These are phyloP conservation scores for Noctua fimbriata DNA, from an alignment of 2,888 invertebrate genomes.

Conservation along the genomic window DNA sequence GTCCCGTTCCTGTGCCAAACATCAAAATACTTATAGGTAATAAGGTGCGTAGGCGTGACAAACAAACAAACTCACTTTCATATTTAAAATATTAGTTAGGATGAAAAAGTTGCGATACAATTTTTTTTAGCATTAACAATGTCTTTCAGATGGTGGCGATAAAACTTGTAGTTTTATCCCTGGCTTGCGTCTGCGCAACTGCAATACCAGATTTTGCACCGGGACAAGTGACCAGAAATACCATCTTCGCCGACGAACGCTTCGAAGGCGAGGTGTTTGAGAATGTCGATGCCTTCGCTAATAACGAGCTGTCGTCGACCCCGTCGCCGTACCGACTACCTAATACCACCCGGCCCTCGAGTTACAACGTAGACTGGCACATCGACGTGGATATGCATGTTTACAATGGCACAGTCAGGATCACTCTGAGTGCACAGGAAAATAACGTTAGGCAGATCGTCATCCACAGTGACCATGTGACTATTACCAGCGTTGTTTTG, in stretches of 20 bases:
- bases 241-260: slow-evolving; percentile 84
- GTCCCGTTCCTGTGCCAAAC: neutral
- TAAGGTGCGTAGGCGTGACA: neutral
- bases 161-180: slow-evolving; percentile 72
- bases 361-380: slow-evolving; percentile 87
- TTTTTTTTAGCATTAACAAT: neutral
- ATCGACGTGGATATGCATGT: slow-evolving; percentile 70
- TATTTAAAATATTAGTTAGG: neutral
- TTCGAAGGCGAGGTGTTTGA: slow-evolving; percentile 82
- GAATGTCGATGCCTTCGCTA: slow-evolving; percentile 67
- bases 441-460: slow-evolving; percentile 77
- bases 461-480: slow-evolving; percentile 78
- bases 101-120: neutral
- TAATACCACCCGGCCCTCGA: slow-evolving; percentile 85
- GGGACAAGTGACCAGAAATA: slow-evolving; percentile 73
- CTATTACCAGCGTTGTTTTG: slow-evolving; percentile 79
- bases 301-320: slow-evolving; percentile 54
- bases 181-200: slow-evolving; percentile 71
- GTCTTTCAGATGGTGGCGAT: slow-evolving; percentile 82
- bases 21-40: neutral
- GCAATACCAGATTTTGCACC: slow-evolving; percentile 71
- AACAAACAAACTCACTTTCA: neutral
- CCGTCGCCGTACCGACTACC: slow-evolving; percentile 85
- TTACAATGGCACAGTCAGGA: slow-evolving; percentile 82
- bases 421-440: slow-evolving; percentile 78